Evolutionary conservation across 1,140 invertebrate genomes (phyloP).

Genomic region (Lysiphlebus fabarum): DNA sequence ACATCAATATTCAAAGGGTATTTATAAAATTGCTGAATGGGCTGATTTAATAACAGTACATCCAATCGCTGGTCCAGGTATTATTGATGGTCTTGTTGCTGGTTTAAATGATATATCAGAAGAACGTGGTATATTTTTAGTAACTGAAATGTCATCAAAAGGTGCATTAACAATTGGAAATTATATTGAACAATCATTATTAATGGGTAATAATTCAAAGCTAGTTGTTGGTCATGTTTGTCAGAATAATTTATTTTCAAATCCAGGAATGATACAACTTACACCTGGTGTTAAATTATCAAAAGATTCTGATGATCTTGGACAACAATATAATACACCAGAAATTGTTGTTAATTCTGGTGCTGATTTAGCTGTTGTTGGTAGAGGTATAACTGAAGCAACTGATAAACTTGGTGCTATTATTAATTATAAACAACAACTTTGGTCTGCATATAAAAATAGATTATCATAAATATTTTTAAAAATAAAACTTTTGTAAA

Average conservation of each 20-base stretch:
- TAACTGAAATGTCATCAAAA: constrained; percentile 84
- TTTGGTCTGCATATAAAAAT: constrained; percentile 75
- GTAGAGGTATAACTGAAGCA: constrained; percentile 79
- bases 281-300: constrained; percentile 82
- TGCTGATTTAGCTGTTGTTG: constrained; percentile 91
- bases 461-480: constrained; percentile 40
- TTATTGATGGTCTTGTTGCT: constrained; percentile 71
- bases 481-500: constrained; percentile 13
- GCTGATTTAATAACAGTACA: constrained; percentile 89
- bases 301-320: constrained; percentile 61
- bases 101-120: constrained; percentile 38
- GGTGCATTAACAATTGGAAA: constrained; percentile 73
- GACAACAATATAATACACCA: constrained; percentile 74
- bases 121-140: constrained; percentile 67
- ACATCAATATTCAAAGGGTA: constrained; percentile 74
- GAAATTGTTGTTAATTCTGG: constrained; percentile 77
- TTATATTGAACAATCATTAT: constrained; percentile 69
- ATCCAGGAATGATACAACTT: constrained; percentile 75
- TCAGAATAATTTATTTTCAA: constrained; percentile 67
- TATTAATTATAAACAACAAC: constrained; percentile 67
- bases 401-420: constrained; percentile 64
- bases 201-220: constrained; percentile 66
- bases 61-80: constrained; percentile 77
- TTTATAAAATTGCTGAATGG: constrained; percentile 80
- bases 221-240: constrained; percentile 85